These are phyloP conservation scores for Heterocephalus glaber DNA, from an alignment of 2,113 vertebrate genomes.

Conservation along the genomic window DNA sequence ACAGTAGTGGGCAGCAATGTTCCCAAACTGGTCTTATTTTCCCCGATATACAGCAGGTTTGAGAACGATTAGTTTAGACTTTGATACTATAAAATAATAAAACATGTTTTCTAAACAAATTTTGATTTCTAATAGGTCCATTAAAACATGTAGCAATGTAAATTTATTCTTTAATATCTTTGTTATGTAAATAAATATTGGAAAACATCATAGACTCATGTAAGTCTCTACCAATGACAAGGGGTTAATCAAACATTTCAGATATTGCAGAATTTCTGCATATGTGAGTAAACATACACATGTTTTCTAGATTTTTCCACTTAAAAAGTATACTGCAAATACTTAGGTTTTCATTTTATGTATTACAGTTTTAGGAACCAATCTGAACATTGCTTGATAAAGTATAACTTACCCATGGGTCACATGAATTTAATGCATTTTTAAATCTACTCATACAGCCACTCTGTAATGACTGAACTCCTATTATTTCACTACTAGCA, in stretches of 20 bases:
- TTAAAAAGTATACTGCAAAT: slow-evolving; percentile 47
- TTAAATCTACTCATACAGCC: slow-evolving; percentile 95
- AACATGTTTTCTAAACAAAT: slow-evolving; percentile 38
- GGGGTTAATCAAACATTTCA: slow-evolving; percentile 29
- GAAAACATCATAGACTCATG: slow-evolving; percentile 21
- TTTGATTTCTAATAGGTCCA: neutral
- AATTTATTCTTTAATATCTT: slow-evolving; percentile 43
- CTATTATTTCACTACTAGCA: slow-evolving; percentile 93
- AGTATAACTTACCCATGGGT: slow-evolving; percentile 91
- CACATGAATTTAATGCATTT: slow-evolving; percentile 93
- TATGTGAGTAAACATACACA: neutral
- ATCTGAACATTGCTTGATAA: slow-evolving; percentile 54
- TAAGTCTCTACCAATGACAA: neutral
- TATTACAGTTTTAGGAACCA: slow-evolving; percentile 46
- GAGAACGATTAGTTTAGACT: slow-evolving; percentile 48
- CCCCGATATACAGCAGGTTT: neutral
- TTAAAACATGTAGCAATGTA: slow-evolving; percentile 33
- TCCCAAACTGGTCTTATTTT: neutral
- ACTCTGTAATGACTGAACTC: slow-evolving; percentile 94
- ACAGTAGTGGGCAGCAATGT: neutral
- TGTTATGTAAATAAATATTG: slow-evolving; percentile 52
- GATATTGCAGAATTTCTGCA: neutral
- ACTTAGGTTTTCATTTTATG: slow-evolving; percentile 16
- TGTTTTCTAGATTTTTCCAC: slow-evolving; percentile 24
- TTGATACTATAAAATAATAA: neutral